phyloP scores from a whole-genome alignment of 2,888 invertebrate species.

The Spicauda simplicius region DNA sequence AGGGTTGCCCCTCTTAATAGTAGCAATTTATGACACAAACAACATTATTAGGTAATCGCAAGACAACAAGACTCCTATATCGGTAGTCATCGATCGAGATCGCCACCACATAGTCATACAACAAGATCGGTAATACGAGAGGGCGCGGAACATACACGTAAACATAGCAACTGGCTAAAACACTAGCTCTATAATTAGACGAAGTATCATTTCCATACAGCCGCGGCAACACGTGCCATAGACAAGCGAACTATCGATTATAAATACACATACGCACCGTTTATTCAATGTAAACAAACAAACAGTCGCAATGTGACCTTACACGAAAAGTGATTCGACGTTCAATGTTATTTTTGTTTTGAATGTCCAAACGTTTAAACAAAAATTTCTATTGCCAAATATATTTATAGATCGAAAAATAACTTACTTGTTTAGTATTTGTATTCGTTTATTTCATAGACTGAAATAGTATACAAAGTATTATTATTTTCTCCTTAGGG shows the following conservation, averaged over 20 bases:
- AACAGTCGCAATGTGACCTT: background rate
- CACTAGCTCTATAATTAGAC: slow-evolving; percentile 17
- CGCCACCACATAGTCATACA: background rate
- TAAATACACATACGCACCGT: slow-evolving; percentile 13
- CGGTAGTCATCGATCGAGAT: background rate
- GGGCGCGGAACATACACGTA: slow-evolving; percentile 2
- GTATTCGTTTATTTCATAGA: too few species aligned
- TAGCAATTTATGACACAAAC: too few species aligned
- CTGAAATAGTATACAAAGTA: too few species aligned
- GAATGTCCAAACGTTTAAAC: background rate
- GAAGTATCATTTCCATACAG: slow-evolving; percentile 7
- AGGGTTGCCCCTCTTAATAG: too few species aligned
- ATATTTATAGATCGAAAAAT: background rate
- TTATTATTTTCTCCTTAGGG: too few species aligned
- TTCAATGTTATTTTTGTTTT: background rate
- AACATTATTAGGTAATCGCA: too few species aligned
- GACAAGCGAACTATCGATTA: slow-evolving; percentile 16
- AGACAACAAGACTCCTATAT: background rate
- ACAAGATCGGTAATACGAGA: slow-evolving; percentile 7
- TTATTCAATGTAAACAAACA: background rate
- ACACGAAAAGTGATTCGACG: background rate
- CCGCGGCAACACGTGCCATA: slow-evolving; percentile 7
- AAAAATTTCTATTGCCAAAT: background rate
- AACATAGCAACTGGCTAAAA: slow-evolving; percentile 18
- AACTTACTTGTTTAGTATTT: background rate